phyloP scores from a whole-genome alignment of 2,797 vertebrate species.

The Sebastes oblongus region DNA sequence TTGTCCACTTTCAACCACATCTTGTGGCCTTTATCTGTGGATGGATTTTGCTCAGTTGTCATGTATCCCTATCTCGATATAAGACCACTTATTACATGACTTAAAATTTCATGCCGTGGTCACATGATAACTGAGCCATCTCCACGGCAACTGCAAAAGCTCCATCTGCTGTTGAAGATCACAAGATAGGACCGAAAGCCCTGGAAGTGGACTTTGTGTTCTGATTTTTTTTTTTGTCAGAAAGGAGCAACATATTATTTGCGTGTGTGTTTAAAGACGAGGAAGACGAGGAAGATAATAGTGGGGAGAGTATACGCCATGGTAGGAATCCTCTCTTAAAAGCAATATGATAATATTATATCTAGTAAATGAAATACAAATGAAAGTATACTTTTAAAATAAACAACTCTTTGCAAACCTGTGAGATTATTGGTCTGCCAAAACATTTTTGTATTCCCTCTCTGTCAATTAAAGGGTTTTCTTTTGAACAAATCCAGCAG shows the following conservation, averaged over 20 bases:
- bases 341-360: neutral
- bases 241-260: neutral
- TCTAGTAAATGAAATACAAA: neutral
- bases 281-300: neutral
- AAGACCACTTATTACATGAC: neutral
- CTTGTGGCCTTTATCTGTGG: neutral
- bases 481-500: conserved; percentile 7
- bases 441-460: neutral
- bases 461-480: conserved; percentile 12
- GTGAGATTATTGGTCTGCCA: neutral
- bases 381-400: neutral
- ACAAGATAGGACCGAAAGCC: neutral
- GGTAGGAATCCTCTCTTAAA: neutral
- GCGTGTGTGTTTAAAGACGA: neutral
- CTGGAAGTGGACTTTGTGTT: neutral
- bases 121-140: neutral
- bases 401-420: neutral
- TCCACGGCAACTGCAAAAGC: neutral
- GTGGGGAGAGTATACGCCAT: neutral
- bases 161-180: neutral
- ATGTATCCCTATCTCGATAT: neutral
- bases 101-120: neutral
- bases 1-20: neutral
- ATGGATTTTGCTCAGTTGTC: neutral
- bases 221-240: neutral